phyloP scores from a whole-genome alignment of 2,797 vertebrate genomes.

The Cacajao melanocephalus region DNA sequence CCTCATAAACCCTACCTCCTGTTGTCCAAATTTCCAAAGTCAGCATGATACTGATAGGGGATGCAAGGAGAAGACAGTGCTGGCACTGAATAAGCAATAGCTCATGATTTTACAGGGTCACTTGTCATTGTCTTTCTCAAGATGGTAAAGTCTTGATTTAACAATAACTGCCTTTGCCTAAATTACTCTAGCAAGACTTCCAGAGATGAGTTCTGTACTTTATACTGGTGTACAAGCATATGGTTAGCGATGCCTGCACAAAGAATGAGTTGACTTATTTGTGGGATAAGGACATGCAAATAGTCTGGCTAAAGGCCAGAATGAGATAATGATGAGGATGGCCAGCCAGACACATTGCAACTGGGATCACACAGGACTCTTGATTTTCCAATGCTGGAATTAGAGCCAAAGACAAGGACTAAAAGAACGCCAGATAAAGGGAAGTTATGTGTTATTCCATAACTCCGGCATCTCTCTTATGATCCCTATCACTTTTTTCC shows the following conservation, averaged over 20 bases:
- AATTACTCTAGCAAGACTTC: neutral
- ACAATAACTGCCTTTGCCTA: neutral
- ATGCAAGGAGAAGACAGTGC: constrained; percentile 53
- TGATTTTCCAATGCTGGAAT: neutral
- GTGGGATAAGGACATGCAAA: neutral
- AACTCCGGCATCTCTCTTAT: neutral
- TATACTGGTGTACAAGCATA: neutral
- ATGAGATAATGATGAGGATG: neutral
- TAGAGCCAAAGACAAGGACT: neutral
- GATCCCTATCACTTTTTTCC: neutral
- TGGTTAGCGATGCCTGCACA: neutral
- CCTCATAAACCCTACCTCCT: constrained; percentile 65
- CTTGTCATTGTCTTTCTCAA: constrained; percentile 53
- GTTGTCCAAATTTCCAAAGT: constrained; percentile 65
- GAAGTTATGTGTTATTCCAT: neutral
- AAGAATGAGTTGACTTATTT: constrained; percentile 27
- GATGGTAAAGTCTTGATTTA: constrained; percentile 45
- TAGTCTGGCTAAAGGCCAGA: constrained; percentile 26
- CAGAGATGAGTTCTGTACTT: constrained; percentile 9
- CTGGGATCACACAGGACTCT: neutral
- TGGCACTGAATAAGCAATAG: constrained; percentile 8
- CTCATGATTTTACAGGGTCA: constrained; percentile 46
- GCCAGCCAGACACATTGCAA: neutral
- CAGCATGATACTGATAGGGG: constrained; percentile 54
- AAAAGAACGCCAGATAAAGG: neutral